Evolutionary conservation across 2,113 vertebrate genomes (phyloP), one percentile per base, ranked within the genome.

Genomic region (Callospermophilus lateralis): DNA sequence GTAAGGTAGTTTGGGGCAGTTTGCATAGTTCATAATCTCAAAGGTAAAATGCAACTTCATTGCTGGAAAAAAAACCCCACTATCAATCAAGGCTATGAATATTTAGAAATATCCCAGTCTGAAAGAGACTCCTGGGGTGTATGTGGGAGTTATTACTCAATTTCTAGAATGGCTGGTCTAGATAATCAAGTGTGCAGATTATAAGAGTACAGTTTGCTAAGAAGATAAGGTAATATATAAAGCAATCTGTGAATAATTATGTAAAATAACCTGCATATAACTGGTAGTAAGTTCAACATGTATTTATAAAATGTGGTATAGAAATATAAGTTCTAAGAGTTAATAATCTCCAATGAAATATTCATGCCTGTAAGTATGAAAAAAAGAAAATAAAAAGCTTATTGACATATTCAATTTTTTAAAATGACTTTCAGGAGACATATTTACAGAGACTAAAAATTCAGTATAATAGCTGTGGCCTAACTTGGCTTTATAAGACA

Each of bases 11-110:
- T 94, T 86, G 94, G 93, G 63, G 26, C 67, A 94, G 67, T 94
- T 89, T 95, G 74, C 87, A 95, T 84, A 84, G 81, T 37, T 96
- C 63, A 89, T 30, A 94, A 93, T 63, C 77, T 95, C 73, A 77
- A 98, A 76, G 45, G 80, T 96, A 94, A 91, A 97, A 95, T 93
- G 28, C 53, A 96, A 63, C 68, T 91, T 94, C 85, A 94, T 84
- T 84, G 45, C 45, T 73, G 37, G 78, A 22, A 89, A 37, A 39
- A 24, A 61, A 37, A 28, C 17, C 15, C 65, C 37, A 95, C 15
- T 93, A 74, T 70, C 48, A 96, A 63, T 78, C 84, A 96, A 95
- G 67, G 34, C 22, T 73, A 53, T 73, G 68, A 84, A 58, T 85
- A 76, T 63, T 77, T 58, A 86, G 67, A 95, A 91, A 89, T 26